phyloP scores from a whole-genome alignment of 2,888 invertebrate genomes.

The Drosophila anomelani region DNA sequence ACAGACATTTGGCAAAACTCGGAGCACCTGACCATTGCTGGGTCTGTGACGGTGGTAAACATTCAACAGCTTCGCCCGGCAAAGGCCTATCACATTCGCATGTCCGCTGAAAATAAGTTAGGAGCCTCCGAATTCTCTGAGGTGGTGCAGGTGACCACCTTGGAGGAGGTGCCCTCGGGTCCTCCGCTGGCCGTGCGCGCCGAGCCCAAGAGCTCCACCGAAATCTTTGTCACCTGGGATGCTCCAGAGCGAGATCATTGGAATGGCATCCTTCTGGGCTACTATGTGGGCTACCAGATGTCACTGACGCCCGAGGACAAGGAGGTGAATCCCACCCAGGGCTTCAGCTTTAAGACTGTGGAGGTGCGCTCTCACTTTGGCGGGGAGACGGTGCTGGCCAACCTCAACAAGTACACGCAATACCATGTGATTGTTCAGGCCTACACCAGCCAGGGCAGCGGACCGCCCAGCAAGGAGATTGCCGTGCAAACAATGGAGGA shows the following conservation, averaged over 20 bases:
- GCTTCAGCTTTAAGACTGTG: slow-evolving; percentile 91
- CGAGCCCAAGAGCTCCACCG: slow-evolving; percentile 93
- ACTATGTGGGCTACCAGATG: slow-evolving; percentile 93
- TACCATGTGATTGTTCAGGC: slow-evolving; percentile 94
- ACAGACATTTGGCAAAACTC: slow-evolving; percentile 92
- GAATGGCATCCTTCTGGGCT: slow-evolving; percentile 94
- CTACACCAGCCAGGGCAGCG: slow-evolving; percentile 94
- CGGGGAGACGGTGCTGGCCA: slow-evolving; percentile 88
- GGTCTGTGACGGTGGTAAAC: slow-evolving; percentile 92
- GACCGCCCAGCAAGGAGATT: slow-evolving; percentile 92
- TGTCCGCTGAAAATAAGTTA: slow-evolving; percentile 94
- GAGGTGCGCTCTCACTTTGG: slow-evolving; percentile 90
- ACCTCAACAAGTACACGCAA: slow-evolving; percentile 91
- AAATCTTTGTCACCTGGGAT: slow-evolving; percentile 93
- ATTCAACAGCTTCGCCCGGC: slow-evolving; percentile 93
- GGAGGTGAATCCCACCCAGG: slow-evolving; percentile 85
- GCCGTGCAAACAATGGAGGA: slow-evolving; percentile 93
- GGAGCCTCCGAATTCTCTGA: slow-evolving; percentile 95
- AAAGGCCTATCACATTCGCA: slow-evolving; percentile 93
- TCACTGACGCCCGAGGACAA: slow-evolving; percentile 84
- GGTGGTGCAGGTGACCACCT: slow-evolving; percentile 93
- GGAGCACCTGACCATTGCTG: slow-evolving; percentile 92
- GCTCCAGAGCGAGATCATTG: slow-evolving; percentile 93
- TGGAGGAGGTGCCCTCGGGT: slow-evolving; percentile 93
- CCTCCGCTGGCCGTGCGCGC: slow-evolving; percentile 92